Evolutionary conservation across 2,888 invertebrate species (phyloP).

Genomic region (Celastrina argiolus): DNA sequence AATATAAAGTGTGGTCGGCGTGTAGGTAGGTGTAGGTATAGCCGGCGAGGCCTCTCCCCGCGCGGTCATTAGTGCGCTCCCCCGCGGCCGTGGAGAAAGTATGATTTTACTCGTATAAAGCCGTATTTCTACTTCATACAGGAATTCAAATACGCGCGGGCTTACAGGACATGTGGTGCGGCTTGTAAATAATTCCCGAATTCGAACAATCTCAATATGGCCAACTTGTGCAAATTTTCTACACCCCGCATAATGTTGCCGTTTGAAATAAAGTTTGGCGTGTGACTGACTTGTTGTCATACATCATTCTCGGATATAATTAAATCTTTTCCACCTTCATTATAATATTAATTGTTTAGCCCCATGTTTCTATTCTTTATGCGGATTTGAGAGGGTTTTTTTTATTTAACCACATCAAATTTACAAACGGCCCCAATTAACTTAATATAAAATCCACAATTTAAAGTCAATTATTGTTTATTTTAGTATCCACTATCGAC

Average conservation of each 20-base stretch:
- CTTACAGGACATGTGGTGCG: constrained; percentile 69
- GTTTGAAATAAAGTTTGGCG: constrained; percentile 24
- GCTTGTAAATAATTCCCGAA: constrained; percentile 71
- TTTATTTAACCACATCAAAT: too few relatives aligned
- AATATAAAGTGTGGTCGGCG: constrained; percentile 73
- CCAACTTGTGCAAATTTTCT: constrained; percentile 56
- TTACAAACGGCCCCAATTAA: too few relatives aligned
- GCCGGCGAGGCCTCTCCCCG: constrained; percentile 56
- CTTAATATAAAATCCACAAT: background rate
- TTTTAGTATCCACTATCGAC: constrained; percentile 1
- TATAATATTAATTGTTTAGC: too few relatives aligned
- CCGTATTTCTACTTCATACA: constrained; percentile 78
- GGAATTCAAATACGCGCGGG: constrained; percentile 75
- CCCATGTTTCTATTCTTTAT: too few relatives aligned
- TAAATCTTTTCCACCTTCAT: background rate
- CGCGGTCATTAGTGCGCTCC: constrained; percentile 75
- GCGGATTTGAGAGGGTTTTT: too few relatives aligned
- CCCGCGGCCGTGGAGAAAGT: constrained; percentile 72
- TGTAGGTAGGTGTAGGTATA: constrained; percentile 45
- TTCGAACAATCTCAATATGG: constrained; percentile 72
- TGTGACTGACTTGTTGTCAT: background rate
- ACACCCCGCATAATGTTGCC: constrained; percentile 36
- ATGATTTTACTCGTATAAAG: constrained; percentile 79
- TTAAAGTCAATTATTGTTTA: constrained; percentile 6
- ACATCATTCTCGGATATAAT: background rate